Base-by-base conservation (phyloP, 2,113 vertebrate genomes). In the Onychorhynchus coronatus region DNA sequence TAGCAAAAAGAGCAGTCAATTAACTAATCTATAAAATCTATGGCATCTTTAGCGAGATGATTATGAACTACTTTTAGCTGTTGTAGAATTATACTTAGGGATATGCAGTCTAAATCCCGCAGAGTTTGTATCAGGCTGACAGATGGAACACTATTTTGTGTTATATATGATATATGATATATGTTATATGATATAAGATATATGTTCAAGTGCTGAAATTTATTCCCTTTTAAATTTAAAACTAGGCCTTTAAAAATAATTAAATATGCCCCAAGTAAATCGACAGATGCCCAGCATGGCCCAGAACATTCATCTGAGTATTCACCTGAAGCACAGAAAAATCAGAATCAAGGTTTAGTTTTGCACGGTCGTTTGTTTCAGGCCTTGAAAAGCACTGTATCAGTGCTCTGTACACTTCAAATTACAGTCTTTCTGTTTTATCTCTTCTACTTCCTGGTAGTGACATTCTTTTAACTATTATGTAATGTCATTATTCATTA, bases 201-300 rank as follows among this genome's bases (percentile, higher is more conserved):
- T 1, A 6, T 24, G 8, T 56, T 74, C 12, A 24, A 7, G 4
- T 46, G 19, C 3, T 42, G 8, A 73, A 63, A 63, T 31, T 7
- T n/a, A 23, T 79, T 67, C 84, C 1, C 50, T 63, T 76, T 6
- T 12, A 55, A 39, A 63, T 2, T 6, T 59, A 61, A 77, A 68
- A 39, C 12, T 47, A 6, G 16, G 56, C 3, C 8, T 56, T 81
- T 52, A 65, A 58, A 62, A 77, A 37, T 37, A 76, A 22, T 30
- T 11, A 58, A 70, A 61, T 56, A 65, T 44, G 5, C 2, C 21
- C 14, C n/a, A 44, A 66, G 82, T 3, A 82, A 80, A 68, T n/a
- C 0, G 0, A 6, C 3, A 37, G 35, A 24, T 41, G 2, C 5
- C 19, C 16, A 72, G 7, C 75, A 49, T 24, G 19, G 11, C 5